Base-by-base conservation (phyloP, 2,113 vertebrate species). In the Lophochroa leadbeateri region DNA sequence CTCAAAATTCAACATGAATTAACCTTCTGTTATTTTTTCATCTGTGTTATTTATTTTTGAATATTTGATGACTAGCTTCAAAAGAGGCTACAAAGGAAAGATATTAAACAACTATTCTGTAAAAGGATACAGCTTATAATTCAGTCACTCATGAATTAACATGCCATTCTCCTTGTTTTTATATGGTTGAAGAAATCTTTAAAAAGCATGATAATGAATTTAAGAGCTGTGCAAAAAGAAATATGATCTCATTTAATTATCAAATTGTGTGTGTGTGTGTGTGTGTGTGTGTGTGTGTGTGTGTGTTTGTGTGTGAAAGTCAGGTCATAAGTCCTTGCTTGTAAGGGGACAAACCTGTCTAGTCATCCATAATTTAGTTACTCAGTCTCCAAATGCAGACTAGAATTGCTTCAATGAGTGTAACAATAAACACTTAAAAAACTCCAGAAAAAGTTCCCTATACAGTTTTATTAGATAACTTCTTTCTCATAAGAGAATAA, bases 371-470 rank as follows among this genome's bases (percentile, higher is more conserved):
- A 92, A 96, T 68, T 95, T 83, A 95, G 94, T 89, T 77, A 89
- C 20, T 77, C 43, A 52, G 2, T 75, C 78, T 95, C 49, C 78
- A 95, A 95, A 87, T 11, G 4, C 21, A 93, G 70, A 75, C 53
- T 83, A 61, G 37, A 91, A 74, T 96, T 85, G 31, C 21, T 88
- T 92, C 74, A 90, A 12, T 79, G 44, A 96, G n/a, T 91, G 31
- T 49, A 90, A 89, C 44, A 97, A 88, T 35, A 92, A 94, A 68
- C 47, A 72, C 41, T 96, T 84, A 52, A 80, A 95, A 92, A 95
- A 65, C 18, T 68, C 33, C 55, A 33, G 9, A n/a, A 82, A n/a
- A 86, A 46, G 9, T 75, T 81, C 23, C n/a, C 19, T 41, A 60
- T 64, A 39, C 68, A 53, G 7, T 92, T 83, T 86, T 76, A 15